Conservation (phyloP, 1,140 invertebrate species). For the Euura saliciscinereae region DNA sequence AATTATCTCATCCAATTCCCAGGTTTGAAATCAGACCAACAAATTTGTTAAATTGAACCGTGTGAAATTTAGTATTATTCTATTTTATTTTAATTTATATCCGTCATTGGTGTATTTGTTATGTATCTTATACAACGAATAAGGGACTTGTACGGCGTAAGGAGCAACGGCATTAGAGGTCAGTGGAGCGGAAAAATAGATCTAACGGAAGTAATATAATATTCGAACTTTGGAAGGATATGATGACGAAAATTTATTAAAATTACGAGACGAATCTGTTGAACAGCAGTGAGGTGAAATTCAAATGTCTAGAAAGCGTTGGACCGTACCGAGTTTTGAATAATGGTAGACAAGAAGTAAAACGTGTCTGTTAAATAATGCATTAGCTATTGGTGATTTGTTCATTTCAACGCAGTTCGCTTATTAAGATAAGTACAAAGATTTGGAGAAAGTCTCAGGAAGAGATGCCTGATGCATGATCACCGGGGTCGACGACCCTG, state of each 20-base stretch:
- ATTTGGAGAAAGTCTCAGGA: background rate
- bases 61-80: background rate
- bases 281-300: background rate
- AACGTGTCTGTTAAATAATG: conserved; percentile 2
- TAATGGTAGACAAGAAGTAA: background rate
- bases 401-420: background rate
- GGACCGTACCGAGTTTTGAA: background rate
- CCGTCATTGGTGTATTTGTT: no score
- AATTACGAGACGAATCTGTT: no score
- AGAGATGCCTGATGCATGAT: background rate
- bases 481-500: background rate
- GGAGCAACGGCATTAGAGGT: background rate
- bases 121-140: no score
- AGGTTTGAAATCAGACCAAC: background rate
- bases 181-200: background rate
- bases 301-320: background rate
- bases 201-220: no score
- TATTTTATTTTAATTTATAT: no score
- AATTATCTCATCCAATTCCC: background rate
- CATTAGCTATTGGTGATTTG: background rate
- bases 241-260: no score
- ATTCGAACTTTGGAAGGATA: no score
- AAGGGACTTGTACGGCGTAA: no score
- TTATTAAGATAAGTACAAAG: background rate
- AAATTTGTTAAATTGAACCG: background rate